Evolutionary conservation across 92 coral and sea anemone species (phyloP).

Genomic region (Porites evermanni): DNA sequence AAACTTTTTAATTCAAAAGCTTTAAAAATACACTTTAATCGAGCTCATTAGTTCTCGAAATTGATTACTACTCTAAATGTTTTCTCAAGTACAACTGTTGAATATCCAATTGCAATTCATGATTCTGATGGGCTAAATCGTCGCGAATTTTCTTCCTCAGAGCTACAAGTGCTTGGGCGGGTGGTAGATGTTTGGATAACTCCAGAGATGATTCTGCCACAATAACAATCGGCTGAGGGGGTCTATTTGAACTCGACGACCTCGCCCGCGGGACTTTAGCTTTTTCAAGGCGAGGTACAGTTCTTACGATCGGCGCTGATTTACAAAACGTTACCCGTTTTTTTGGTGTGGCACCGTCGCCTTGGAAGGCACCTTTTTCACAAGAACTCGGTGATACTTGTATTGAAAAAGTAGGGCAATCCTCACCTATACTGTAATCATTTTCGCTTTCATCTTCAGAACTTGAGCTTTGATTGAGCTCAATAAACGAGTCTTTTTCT

Average conservation of each 20-base stretch:
- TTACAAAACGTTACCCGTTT: slow-evolving; percentile 23
- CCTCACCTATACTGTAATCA: not conserved
- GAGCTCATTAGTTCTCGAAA: not conserved
- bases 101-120: slow-evolving; percentile 81
- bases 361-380: not conserved
- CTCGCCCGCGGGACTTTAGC: slow-evolving; percentile 32
- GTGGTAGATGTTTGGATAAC: slow-evolving; percentile 72
- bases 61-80: slow-evolving; percentile 37
- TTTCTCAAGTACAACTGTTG: slow-evolving; percentile 80
- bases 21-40: not conserved
- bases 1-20: too few species aligned
- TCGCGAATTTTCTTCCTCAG: slow-evolving; percentile 82
- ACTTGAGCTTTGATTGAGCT: not conserved
- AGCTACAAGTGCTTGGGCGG: slow-evolving; percentile 81
- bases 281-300: slow-evolving; percentile 8
- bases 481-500: not conserved
- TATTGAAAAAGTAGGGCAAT: not conserved
- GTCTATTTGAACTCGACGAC: slow-evolving; percentile 29
- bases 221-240: slow-evolving; percentile 60
- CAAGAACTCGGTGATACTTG: not conserved
- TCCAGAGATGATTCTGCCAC: slow-evolving; percentile 64
- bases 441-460: slow-evolving; percentile 9
- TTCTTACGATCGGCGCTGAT: slow-evolving; percentile 68
- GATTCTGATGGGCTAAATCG: slow-evolving; percentile 82
- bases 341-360: not conserved